Conservation (phyloP, 2,797 vertebrate species). For the Myripristis jacobus region DNA sequence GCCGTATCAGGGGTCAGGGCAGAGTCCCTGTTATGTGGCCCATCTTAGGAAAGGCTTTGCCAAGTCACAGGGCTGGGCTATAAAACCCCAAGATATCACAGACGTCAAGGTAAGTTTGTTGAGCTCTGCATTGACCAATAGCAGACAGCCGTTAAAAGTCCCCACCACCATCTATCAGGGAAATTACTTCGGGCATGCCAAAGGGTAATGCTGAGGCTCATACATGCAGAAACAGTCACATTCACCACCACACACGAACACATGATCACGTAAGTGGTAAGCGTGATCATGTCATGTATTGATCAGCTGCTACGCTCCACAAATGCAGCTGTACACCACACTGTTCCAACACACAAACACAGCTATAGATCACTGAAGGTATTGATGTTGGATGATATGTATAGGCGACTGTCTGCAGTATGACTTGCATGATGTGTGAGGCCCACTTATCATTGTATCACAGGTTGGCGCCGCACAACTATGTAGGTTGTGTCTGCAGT, state of each 20-base stretch:
- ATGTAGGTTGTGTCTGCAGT: too few relatives aligned
- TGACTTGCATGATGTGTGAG: too few relatives aligned
- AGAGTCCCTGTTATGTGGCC: conserved; percentile 9
- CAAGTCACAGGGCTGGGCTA: conserved; percentile 10
- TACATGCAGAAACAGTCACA: neutral
- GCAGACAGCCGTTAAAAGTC: conserved; percentile 3
- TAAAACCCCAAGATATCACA: conserved; percentile 40
- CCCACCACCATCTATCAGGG: conserved; percentile 4
- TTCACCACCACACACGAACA: neutral
- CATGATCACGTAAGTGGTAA: neutral
- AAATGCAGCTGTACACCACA: too few relatives aligned
- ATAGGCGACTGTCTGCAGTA: too few relatives aligned
- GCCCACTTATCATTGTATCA: too few relatives aligned
- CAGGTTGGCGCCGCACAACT: too few relatives aligned
- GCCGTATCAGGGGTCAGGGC: neutral
- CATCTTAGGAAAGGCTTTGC: neutral
- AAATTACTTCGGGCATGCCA: conserved; percentile 5
- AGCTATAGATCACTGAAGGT: too few relatives aligned
- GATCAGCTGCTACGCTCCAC: too few relatives aligned
- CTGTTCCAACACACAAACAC: too few relatives aligned
- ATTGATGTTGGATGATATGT: too few relatives aligned
- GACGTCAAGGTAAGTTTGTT: conserved; percentile 45
- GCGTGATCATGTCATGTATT: neutral
- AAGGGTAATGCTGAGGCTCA: neutral
- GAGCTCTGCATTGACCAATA: conserved; percentile 3